phyloP scores from a whole-genome alignment of 64 coral and sea anemone species.

The Catalaphyllia jardinei region DNA sequence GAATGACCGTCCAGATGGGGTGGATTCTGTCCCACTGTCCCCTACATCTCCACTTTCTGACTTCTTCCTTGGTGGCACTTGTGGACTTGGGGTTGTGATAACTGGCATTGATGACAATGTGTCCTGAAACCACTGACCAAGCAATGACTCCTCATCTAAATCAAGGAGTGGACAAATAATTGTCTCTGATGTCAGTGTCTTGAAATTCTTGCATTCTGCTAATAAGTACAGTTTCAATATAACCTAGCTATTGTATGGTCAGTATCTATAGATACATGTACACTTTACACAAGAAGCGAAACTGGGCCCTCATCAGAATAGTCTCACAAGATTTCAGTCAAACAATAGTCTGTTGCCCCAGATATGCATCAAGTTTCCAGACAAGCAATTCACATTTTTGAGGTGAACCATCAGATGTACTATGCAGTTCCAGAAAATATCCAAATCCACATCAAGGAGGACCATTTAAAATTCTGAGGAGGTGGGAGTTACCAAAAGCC shows the following conservation, averaged over 20 bases:
- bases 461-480: too few species aligned
- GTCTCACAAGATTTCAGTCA: too few species aligned
- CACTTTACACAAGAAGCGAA: neutral
- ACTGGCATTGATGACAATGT: conserved; percentile 40
- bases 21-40: conserved; percentile 28
- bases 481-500: too few species aligned
- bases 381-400: too few species aligned
- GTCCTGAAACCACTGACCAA: conserved; percentile 80
- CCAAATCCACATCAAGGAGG: too few species aligned
- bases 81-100: neutral
- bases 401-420: too few species aligned
- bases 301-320: too few species aligned
- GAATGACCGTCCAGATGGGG: conserved; percentile 42
- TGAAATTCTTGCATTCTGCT: too few species aligned
- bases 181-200: neutral
- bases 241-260: too few species aligned
- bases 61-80: conserved; percentile 2
- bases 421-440: too few species aligned
- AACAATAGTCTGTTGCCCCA: too few species aligned
- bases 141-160: conserved; percentile 78
- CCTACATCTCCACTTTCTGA: conserved; percentile 9
- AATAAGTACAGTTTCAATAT: neutral
- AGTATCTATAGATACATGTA: neutral
- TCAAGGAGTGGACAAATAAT: neutral
- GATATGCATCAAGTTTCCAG: too few species aligned